These are phyloP conservation scores for Tor tambroides DNA, from an alignment of 2,113 vertebrate genomes.

Conservation along the genomic window DNA sequence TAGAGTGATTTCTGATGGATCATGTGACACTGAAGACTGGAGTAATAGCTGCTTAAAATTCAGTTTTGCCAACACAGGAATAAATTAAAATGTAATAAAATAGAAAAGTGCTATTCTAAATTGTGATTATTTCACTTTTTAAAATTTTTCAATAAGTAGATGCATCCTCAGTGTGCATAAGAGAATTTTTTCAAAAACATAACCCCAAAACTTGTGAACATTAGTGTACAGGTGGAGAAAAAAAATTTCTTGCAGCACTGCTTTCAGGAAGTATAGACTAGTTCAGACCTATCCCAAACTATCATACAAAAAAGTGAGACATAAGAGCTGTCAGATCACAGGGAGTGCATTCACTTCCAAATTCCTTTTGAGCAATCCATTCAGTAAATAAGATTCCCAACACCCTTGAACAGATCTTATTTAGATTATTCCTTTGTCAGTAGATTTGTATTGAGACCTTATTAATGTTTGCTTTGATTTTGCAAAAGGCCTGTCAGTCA, in stretches of 20 bases:
- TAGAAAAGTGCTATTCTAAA: background rate
- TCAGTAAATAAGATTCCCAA: constrained; percentile 16
- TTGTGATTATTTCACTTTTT: background rate
- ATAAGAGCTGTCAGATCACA: constrained; percentile 6
- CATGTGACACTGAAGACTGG: no score
- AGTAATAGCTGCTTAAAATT: no score
- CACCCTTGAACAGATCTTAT: constrained; percentile 33
- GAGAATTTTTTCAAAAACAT: background rate
- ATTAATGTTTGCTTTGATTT: constrained; percentile 8
- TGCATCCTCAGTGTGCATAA: background rate
- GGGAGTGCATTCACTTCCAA: background rate
- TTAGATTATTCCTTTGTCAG: constrained; percentile 8
- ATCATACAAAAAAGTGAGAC: background rate
- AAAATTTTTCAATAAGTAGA: no score
- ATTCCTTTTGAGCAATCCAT: background rate
- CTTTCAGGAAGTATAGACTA: constrained; percentile 35
- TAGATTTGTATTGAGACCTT: constrained; percentile 12
- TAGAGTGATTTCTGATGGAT: no score
- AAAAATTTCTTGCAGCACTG: constrained; percentile 21
- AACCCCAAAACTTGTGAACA: no score
- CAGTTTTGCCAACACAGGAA: no score
- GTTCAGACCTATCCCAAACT: constrained; percentile 51
- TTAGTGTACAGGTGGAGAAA: no score
- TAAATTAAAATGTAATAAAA: no score
- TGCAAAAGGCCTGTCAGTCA: background rate